These are phyloP conservation scores for Myoxocephalus aenaeus DNA, from an alignment of 2,797 vertebrate species.

Conservation along the genomic window DNA sequence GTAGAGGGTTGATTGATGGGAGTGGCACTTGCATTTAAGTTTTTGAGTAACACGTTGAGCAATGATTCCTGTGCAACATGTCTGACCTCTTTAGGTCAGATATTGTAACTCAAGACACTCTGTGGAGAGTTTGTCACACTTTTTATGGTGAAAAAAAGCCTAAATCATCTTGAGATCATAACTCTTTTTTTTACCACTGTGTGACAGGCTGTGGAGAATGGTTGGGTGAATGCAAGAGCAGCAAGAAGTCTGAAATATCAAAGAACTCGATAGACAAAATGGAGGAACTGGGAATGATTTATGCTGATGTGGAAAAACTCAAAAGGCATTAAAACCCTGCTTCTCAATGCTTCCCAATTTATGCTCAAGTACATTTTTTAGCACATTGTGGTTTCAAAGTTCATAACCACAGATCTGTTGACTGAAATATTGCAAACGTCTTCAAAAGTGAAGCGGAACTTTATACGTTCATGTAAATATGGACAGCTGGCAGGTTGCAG, in stretches of 20 bases:
- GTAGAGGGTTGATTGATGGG: slow-evolving; percentile 13
- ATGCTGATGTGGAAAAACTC: background rate
- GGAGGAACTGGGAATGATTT: background rate
- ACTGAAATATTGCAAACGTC: background rate
- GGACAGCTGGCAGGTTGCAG: background rate
- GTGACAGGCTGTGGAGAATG: background rate
- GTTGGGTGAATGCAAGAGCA: background rate
- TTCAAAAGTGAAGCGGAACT: background rate
- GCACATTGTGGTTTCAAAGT: background rate
- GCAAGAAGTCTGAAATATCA: background rate
- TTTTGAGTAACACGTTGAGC: background rate
- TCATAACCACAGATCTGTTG: background rate
- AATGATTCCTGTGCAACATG: background rate
- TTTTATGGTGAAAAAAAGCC: background rate
- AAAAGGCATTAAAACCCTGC: background rate
- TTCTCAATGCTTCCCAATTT: background rate
- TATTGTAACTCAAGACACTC: background rate
- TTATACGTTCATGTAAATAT: background rate
- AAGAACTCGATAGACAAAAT: background rate
- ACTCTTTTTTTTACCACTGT: background rate
- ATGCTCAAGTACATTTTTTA: background rate
- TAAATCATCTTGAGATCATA: background rate
- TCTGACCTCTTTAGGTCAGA: background rate
- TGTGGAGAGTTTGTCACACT: background rate
- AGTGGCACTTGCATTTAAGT: slow-evolving; percentile 19